A percentile compares a stretch with the other conserved stretches of the same genome.
phyloP scores from a whole-genome alignment of 2,797 vertebrate species.

The Mallotus villosus region DNA sequence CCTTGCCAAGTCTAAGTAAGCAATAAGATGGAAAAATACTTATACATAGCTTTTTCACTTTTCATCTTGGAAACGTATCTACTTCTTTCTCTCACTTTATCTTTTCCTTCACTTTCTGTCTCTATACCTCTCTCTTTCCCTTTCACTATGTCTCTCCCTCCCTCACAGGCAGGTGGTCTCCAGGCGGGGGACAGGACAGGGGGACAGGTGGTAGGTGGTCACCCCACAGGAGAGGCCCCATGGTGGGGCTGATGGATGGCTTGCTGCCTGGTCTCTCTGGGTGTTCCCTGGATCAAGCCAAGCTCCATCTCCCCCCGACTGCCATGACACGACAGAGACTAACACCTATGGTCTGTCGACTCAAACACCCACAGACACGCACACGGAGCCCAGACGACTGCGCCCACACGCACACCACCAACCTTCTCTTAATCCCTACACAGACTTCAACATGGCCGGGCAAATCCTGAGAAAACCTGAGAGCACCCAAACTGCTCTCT shows the following conservation, averaged over 20 bases:
- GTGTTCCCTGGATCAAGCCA: slow-evolving; percentile 17
- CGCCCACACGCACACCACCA: background rate
- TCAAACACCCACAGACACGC: slow-evolving; percentile 10
- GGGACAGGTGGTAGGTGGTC: slow-evolving; percentile 15
- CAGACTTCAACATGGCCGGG: too few relatives aligned
- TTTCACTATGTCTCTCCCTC: background rate
- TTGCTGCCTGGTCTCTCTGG: slow-evolving; percentile 18
- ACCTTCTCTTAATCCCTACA: background rate
- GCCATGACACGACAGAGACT: slow-evolving; percentile 28
- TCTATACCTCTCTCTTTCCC: background rate
- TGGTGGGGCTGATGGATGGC: slow-evolving; percentile 28
- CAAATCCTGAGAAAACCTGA: too few relatives aligned
- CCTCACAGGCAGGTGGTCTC: background rate
- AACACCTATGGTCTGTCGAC: background rate
- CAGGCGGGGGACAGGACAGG: slow-evolving; percentile 4
- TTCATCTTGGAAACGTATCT: background rate
- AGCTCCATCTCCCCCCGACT: slow-evolving; percentile 23
- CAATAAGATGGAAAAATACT: background rate
- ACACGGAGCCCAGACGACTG: background rate
- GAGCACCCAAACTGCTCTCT: background rate
- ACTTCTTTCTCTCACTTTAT: background rate
- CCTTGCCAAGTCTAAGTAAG: background rate
- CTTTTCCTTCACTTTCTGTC: background rate
- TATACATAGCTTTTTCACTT: background rate
- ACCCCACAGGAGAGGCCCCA: slow-evolving; percentile 22